Conservation (phyloP, 2,888 invertebrate genomes). For the Synergus itoensis region DNA sequence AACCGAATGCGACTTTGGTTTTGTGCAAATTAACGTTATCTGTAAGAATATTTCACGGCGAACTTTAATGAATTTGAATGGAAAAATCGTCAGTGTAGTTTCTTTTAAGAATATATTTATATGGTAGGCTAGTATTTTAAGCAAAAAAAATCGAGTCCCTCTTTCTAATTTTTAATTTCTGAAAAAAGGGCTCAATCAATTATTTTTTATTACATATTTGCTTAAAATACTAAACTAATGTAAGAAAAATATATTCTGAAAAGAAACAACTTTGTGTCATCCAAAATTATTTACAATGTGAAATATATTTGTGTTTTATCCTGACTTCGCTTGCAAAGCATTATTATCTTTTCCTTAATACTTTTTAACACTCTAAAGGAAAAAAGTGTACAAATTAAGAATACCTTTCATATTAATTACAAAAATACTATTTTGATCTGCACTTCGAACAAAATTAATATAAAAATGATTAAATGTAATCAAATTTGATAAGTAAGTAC, state of each 20-base stretch:
- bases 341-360: neutral
- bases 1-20: neutral
- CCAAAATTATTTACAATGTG: constrained; percentile 33
- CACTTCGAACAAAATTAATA: too few species aligned
- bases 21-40: constrained; percentile 10
- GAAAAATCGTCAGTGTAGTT: too few species aligned
- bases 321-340: constrained; percentile 1
- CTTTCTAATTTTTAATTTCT: neutral
- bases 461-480: too few species aligned
- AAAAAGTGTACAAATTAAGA: too few species aligned
- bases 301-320: constrained; percentile 37
- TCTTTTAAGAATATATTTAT: neutral
- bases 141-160: neutral
- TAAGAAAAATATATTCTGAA: neutral
- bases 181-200: neutral
- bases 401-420: too few species aligned
- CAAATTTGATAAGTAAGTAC: too few species aligned
- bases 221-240: neutral
- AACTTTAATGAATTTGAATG: neutral
- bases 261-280: constrained; percentile 8
- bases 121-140: neutral
- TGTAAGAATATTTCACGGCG: neutral
- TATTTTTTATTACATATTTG: neutral
- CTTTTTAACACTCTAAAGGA: neutral
- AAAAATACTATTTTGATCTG: too few species aligned